Conservation (phyloP, 1,140 invertebrate species). For the Potamilus streckersoni region DNA sequence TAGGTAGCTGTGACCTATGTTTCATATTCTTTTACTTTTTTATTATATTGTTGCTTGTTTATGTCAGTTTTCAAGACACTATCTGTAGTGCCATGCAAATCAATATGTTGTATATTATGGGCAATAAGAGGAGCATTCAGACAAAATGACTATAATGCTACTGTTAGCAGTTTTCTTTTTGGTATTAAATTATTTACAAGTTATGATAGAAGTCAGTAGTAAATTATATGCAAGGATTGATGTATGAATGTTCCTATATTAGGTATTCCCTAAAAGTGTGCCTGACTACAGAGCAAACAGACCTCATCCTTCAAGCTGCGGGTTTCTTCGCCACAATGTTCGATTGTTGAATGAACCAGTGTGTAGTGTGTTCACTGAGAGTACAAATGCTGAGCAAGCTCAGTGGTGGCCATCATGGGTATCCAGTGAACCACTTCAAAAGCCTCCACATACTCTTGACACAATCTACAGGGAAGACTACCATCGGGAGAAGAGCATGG, state of each 20-base stretch:
- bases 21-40: no score
- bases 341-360: slow-evolving; percentile 61
- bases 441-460: slow-evolving; percentile 48
- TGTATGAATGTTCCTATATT: neutral
- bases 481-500: slow-evolving; percentile 34
- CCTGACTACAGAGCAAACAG: slow-evolving; percentile 56
- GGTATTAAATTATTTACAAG: no score
- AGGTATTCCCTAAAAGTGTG: slow-evolving; percentile 42
- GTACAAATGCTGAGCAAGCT: slow-evolving; percentile 43
- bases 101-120: no score
- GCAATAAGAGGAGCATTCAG: no score
- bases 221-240: no score
- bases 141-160: no score
- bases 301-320: slow-evolving; percentile 53
- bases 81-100: no score
- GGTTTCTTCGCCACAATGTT: slow-evolving; percentile 59
- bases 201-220: no score
- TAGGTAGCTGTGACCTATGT: no score
- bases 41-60: no score
- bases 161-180: no score
- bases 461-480: slow-evolving; percentile 54
- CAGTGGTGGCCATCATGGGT: slow-evolving; percentile 54
- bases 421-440: slow-evolving; percentile 42
- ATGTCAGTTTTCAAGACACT: no score
- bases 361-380: slow-evolving; percentile 55